Evolutionary conservation across 2,888 invertebrate genomes (phyloP).

Genomic region (Cephalotes varians): DNA sequence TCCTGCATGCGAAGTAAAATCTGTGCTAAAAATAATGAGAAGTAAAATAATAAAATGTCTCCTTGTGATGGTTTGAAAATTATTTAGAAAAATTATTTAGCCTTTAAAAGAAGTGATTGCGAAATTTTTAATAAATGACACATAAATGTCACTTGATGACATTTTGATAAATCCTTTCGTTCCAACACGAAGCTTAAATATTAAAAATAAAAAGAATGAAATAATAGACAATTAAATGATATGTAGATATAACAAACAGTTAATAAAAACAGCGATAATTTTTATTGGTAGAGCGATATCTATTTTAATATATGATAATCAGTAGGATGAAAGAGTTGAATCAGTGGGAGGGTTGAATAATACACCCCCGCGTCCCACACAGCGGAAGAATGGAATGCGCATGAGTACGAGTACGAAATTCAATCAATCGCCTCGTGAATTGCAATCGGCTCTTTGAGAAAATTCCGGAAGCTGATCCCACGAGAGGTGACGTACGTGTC

Average conservation of each 20-base stretch:
- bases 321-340: background rate
- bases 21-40: background rate
- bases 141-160: background rate
- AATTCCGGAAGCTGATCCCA: slow-evolving; percentile 29
- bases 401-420: slow-evolving; percentile 53
- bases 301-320: slow-evolving; percentile 1
- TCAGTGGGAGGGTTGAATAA: background rate
- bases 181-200: background rate
- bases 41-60: background rate
- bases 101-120: background rate
- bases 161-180: background rate
- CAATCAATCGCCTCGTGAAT: slow-evolving; percentile 47
- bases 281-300: background rate
- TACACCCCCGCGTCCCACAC: background rate
- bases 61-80: background rate
- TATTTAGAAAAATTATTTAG: background rate
- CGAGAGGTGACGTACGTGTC: slow-evolving; percentile 28
- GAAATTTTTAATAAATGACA: background rate
- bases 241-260: background rate
- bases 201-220: background rate
- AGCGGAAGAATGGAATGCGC: slow-evolving; percentile 55
- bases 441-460: slow-evolving; percentile 37
- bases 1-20: background rate
- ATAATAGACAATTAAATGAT: background rate
- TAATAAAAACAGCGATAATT: background rate